phyloP scores from a whole-genome alignment of 2,113 vertebrate genomes.

The Ciconia maguari region DNA sequence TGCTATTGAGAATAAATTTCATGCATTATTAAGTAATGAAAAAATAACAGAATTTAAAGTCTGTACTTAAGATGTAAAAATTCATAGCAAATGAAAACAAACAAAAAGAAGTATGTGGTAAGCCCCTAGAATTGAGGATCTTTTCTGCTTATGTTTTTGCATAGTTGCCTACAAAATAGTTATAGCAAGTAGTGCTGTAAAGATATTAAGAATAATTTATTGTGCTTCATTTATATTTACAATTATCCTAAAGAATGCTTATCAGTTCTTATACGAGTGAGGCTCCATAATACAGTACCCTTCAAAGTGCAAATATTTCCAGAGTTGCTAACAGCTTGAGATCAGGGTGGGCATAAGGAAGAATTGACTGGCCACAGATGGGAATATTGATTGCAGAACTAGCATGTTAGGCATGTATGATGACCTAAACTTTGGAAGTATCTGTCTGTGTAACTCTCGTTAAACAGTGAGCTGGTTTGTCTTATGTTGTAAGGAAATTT shows the following conservation, averaged over 20 bases:
- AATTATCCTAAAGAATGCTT: neutral
- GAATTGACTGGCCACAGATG: neutral
- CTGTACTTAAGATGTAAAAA: neutral
- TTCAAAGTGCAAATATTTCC: neutral
- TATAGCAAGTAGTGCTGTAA: neutral
- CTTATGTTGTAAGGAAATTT: neutral
- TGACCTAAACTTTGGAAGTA: neutral
- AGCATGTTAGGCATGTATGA: neutral
- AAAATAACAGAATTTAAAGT: neutral
- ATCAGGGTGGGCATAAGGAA: neutral
- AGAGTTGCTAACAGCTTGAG: neutral
- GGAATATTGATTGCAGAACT: neutral
- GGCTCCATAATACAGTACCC: neutral
- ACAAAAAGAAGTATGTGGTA: fast-evolving
- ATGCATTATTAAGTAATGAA: neutral
- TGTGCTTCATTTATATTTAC: neutral
- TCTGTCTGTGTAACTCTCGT: neutral
- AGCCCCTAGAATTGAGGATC: neutral
- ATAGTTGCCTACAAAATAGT: neutral
- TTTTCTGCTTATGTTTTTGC: neutral
- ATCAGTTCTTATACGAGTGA: neutral
- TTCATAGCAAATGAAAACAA: neutral
- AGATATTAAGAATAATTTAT: neutral
- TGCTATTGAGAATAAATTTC: neutral
- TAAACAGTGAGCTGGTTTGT: neutral